A percentile compares a stretch with the other conserved stretches of the same genome.
These are phyloP conservation scores for Alviniconcha marisindica DNA, from an alignment of 1,140 invertebrate species.

Conservation along the genomic window DNA sequence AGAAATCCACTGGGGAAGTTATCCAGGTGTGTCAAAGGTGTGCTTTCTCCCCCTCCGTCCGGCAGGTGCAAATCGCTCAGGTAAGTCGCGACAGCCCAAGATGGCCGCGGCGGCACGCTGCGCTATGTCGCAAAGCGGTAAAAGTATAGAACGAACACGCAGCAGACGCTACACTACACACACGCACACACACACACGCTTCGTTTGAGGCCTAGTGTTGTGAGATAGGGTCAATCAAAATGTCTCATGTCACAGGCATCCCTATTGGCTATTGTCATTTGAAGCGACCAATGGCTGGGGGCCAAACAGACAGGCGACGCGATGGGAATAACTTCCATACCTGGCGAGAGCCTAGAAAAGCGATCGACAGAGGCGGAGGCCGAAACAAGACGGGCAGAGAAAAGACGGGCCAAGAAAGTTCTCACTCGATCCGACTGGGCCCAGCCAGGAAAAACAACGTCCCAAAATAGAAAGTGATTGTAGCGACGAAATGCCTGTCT, in stretches of 20 bases:
- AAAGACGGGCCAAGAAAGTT: no score
- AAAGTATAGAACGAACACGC: no score
- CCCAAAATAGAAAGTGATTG: no score
- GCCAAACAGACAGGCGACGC: background rate
- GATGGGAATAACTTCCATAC: conserved; percentile 7
- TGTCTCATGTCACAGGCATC: background rate
- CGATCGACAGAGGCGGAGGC: no score
- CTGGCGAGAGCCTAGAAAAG: background rate
- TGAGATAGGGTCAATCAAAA: background rate
- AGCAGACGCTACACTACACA: background rate
- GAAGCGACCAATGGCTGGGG: conserved; percentile 19
- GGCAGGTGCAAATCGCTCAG: background rate
- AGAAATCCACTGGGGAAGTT: background rate
- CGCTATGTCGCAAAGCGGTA: background rate
- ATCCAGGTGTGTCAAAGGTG: background rate
- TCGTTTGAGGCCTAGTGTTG: background rate
- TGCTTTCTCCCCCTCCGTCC: background rate
- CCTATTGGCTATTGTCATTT: conserved; percentile 31
- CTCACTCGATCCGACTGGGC: no score
- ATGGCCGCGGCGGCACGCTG: background rate
- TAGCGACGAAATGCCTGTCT: no score
- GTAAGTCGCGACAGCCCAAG: background rate
- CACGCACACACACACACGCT: background rate
- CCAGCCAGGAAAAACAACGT: no score
- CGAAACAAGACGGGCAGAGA: no score